Evolutionary conservation across 2,797 vertebrate genomes (phyloP), one percentile per base, ranked within the genome.

Genomic region (Acanthurus leucopareius): DNA sequence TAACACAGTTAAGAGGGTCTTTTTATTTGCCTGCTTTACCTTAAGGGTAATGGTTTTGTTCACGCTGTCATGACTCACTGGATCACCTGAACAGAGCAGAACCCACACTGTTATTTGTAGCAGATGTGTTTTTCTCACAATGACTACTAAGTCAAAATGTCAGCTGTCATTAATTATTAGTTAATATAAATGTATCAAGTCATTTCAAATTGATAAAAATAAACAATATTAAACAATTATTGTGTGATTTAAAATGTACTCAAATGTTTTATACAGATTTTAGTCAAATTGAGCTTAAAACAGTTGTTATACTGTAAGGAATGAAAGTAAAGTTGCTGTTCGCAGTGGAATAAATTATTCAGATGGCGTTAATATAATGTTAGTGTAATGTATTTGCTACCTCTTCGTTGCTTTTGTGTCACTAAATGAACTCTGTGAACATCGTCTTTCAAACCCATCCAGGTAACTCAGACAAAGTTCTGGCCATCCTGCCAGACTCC

Each of bases 401-500:
- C 4, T 47, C 7, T 53, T 22, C 1, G 10, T 10, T 42, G 17
- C 17, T 14, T 11, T 5, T 14, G 2, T 17, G 19, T 35, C 48
- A 32, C 20, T n/a, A 5, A 4, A 17, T 48, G 16, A 51, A 22
- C 14, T 3, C 28, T 51, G 44, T 48, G 13, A 9, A 40, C 49
- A 53, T 5, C 28, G 28, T 51, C 2, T 42, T 49, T 3, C 3
- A 8, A 59, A 75, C 47, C 54, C 25, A 2, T 44, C 13, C 63
- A 93, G 91, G 87, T 45, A 80, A 65, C 47, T 66, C 93, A 0
- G 93, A 94, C 17, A 96, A 96, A 86, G 94, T 96, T 32, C 42
- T 95, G 44, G 94, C 95, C 64, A 90, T 96, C 61, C 92, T 96
- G 28, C 96, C 96, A 0, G 95, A 96, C 87, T 95, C 93, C n/a